Conservation (phyloP, 2,888 invertebrate genomes). For the Volucella inanis region DNA sequence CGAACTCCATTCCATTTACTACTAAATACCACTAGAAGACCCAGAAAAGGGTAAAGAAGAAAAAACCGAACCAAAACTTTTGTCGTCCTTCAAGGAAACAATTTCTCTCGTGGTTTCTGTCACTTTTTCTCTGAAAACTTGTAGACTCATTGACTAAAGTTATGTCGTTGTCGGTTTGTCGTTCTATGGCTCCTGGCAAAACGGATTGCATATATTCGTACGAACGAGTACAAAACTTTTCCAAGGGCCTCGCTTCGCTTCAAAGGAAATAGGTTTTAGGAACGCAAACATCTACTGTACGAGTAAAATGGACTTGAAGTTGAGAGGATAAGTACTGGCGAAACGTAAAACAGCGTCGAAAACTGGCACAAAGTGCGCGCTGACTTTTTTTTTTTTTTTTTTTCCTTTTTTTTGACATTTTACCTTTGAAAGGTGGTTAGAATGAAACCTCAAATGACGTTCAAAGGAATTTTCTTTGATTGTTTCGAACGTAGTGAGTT, state of each 20-base stretch:
- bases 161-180: conserved; percentile 59
- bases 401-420: background rate
- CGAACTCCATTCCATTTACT: conserved; percentile 14
- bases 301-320: conserved; percentile 57
- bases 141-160: conserved; percentile 55
- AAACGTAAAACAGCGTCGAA: conserved; percentile 41
- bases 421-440: conserved; percentile 49
- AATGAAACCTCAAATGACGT: conserved; percentile 68
- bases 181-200: conserved; percentile 52
- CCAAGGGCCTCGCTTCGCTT: conserved; percentile 32
- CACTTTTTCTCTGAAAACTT: conserved; percentile 1
- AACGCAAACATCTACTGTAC: conserved; percentile 69
- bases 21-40: background rate
- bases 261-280: conserved; percentile 71
- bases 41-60: too few species aligned
- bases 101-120: conserved; percentile 22
- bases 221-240: conserved; percentile 30
- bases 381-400: conserved; percentile 2
- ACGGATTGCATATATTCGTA: conserved; percentile 54
- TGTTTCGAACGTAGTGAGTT: conserved; percentile 44
- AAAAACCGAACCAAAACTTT: conserved; percentile 11
- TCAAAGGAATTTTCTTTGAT: conserved; percentile 73
- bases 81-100: conserved; percentile 56
- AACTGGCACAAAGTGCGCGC: conserved; percentile 63
- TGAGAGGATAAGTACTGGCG: conserved; percentile 33